Evolutionary conservation across 2,888 invertebrate species (phyloP).

Genomic region (Lithophane ornitopus): DNA sequence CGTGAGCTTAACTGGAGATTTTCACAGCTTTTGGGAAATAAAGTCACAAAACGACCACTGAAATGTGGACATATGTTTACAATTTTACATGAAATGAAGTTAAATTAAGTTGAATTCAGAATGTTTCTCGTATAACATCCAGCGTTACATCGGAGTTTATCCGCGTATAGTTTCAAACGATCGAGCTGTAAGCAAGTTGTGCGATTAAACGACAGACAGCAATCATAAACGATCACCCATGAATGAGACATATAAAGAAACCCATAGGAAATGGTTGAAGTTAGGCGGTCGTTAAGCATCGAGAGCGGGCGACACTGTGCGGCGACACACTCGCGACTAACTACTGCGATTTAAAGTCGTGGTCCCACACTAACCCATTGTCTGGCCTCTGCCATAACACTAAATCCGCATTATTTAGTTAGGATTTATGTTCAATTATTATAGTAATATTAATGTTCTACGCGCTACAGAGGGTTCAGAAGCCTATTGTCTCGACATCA

Average conservation of each 20-base stretch:
- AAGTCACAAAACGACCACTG: neutral
- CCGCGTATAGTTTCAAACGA: conserved; percentile 25
- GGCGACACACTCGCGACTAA: conserved; percentile 5
- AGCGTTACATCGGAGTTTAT: neutral
- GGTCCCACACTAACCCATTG: conserved; percentile 18
- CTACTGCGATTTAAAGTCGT: conserved; percentile 28
- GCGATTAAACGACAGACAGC: conserved; percentile 25
- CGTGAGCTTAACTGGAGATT: neutral
- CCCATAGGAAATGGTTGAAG: conserved; percentile 36
- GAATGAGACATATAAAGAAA: conserved; percentile 44
- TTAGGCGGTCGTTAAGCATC: conserved; percentile 34
- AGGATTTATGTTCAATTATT: conserved; percentile 59
- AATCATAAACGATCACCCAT: conserved; percentile 42
- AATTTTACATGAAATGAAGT: neutral
- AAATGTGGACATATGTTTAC: conserved; percentile 1
- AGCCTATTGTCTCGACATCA: conserved; percentile 59
- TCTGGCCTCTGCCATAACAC: conserved; percentile 43
- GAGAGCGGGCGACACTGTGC: neutral
- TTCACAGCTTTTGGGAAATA: neutral
- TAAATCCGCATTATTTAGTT: conserved; percentile 49
- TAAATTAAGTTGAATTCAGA: conserved; percentile 9
- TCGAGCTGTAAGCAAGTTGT: conserved; percentile 21
- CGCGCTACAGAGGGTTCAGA: conserved; percentile 24
- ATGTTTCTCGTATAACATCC: neutral
- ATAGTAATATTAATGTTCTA: conserved; percentile 37